These are phyloP conservation scores for Myodes glareolus DNA, from an alignment of 2,113 vertebrate genomes.

Conservation along the genomic window DNA sequence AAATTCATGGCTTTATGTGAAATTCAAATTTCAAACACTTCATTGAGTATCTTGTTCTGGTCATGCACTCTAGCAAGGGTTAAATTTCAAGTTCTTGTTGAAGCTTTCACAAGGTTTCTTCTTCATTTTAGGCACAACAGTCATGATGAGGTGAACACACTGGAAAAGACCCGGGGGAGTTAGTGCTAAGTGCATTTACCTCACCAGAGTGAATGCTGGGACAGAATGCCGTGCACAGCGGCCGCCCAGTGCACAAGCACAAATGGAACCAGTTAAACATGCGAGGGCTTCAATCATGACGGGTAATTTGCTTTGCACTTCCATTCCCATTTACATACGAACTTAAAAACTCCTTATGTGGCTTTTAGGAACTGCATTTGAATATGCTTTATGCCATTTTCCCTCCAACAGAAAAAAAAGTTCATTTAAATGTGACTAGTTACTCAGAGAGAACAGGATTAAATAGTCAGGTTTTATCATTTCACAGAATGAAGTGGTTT, in stretches of 20 bases:
- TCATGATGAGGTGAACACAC: neutral
- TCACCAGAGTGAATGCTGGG: neutral
- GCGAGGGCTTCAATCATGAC: neutral
- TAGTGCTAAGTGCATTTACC: neutral
- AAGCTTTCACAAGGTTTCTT: constrained; percentile 3
- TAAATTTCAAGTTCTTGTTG: neutral
- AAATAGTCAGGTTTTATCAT: constrained; percentile 76
- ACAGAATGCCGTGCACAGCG: neutral
- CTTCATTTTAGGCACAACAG: neutral
- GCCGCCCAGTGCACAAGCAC: neutral
- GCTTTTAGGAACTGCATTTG: constrained; percentile 78
- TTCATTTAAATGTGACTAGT: constrained; percentile 77
- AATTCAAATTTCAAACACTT: neutral
- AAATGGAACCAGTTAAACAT: constrained; percentile 3
- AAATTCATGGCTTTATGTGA: neutral
- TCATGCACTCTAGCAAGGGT: neutral
- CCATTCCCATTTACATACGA: constrained; percentile 69
- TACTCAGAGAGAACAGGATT: constrained; percentile 68
- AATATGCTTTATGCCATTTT: constrained; percentile 69
- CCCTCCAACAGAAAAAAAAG: constrained; percentile 72
- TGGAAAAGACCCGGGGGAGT: neutral
- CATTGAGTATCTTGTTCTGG: neutral
- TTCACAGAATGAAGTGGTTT: constrained; percentile 67
- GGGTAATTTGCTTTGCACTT: constrained; percentile 65
- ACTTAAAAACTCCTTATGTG: constrained; percentile 72